Base-by-base conservation (phyloP, 2,113 vertebrate species). In the Monarcha castaneiventris region DNA sequence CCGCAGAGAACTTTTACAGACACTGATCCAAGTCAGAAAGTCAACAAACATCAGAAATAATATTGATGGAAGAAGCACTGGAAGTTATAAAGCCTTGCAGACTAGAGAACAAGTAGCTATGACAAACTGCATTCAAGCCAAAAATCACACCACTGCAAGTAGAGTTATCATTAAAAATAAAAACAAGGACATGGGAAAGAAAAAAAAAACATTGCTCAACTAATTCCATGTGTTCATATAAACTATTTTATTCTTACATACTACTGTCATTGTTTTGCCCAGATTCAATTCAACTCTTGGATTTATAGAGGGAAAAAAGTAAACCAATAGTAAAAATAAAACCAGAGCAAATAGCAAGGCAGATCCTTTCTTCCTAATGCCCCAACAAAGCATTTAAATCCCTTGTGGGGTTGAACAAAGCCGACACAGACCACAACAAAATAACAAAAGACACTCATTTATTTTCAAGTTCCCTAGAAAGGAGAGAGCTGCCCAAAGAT, bases 361-460 rank as follows among this genome's bases (percentile, higher is more conserved):
- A 73, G 58, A 69, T 39, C 48, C 39, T 94, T 91, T 95, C 92
- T 92, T 89, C n/a, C 2, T 84, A 95, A 95, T 80, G 79, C 76
- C 76, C 61, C 90, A 90, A 92, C 94, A 96, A 96, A 95, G 92
- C 88, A 49, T 77, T 94, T 93, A 95, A 96, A 92, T 95, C 94
- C 85, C 96, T 94, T 81, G 75, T 61, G 88, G 85, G 83, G 79
- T 16, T 37, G 85, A 96, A 96, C 95, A 96, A 96, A 96, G 96
- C 83, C 48, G 64, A 93, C 85, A 85, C 56, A 95, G 87, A 96
- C 93, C 92, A 96, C 95, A 96, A 95, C 94, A 96, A 96, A 95
- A 91, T 92, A 93, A 96, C 95, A 97, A 96, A 96, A 93, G 94
- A 30, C 90, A 88, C 88, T 93, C 72, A 92, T 96, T 97, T 96